Evolutionary conservation across 2,888 invertebrate species (phyloP).

Genomic region (Drosophila engyochracea): DNA sequence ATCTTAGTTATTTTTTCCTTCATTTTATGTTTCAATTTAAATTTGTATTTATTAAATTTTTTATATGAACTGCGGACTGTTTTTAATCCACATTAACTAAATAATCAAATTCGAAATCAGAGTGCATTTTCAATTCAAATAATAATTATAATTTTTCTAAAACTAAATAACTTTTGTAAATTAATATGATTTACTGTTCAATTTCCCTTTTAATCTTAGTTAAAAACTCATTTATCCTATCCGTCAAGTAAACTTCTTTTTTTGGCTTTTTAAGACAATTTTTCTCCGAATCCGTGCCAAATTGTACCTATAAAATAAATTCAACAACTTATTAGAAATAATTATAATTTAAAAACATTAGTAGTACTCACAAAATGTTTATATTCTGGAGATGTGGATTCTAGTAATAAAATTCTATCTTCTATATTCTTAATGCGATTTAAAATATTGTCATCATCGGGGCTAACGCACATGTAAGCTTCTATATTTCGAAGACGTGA

Average conservation of each 20-base stretch:
- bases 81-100: too few species aligned
- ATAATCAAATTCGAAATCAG: not conserved
- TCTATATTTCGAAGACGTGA: slow-evolving; percentile 62
- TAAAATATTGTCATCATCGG: slow-evolving; percentile 87
- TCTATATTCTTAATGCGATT: slow-evolving; percentile 90
- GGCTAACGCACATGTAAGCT: slow-evolving; percentile 48
- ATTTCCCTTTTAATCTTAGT: slow-evolving; percentile 35
- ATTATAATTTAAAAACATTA: too few species aligned
- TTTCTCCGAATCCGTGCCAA: slow-evolving; percentile 6
- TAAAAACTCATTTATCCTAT: slow-evolving; percentile 32
- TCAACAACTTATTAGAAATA: not conserved
- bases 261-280: not conserved
- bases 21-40: too few species aligned
- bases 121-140: not conserved
- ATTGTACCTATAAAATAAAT: slow-evolving; percentile 34
- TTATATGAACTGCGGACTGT: too few species aligned
- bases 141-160: not conserved
- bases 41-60: too few species aligned
- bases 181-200: slow-evolving; percentile 3
- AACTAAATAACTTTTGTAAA: not conserved
- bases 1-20: too few species aligned
- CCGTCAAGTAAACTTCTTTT: slow-evolving; percentile 34
- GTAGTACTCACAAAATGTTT: slow-evolving; percentile 87
- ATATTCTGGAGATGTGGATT: slow-evolving; percentile 93
- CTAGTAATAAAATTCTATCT: slow-evolving; percentile 90